Percentiles rank a stretch among this genome's conserved stretches.
Conservation (phyloP, 92 coral and sea anemone species). For the Galaxea fascicularis region DNA sequence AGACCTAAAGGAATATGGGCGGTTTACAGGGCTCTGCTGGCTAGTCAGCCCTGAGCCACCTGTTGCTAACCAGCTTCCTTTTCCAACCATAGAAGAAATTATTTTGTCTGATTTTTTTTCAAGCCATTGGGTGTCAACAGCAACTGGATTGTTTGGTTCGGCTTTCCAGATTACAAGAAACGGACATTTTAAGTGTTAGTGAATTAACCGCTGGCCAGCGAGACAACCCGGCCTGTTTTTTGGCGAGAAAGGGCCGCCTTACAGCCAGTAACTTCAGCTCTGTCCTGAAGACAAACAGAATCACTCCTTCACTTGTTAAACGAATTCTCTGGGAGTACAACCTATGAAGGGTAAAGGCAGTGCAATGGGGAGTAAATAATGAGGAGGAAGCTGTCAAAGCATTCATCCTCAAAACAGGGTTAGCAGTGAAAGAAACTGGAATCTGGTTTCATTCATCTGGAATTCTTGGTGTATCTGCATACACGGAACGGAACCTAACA, state of each 20-base stretch:
- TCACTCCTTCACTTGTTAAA: constrained; percentile 37
- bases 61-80: neutral
- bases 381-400: constrained; percentile 49
- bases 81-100: constrained; percentile 1
- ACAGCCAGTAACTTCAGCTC: constrained; percentile 53
- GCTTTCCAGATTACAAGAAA: constrained; percentile 1
- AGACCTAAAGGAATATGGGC: neutral
- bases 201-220: constrained; percentile 5
- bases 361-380: constrained; percentile 40
- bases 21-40: constrained; percentile 12
- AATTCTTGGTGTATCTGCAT: constrained; percentile 26
- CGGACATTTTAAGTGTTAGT: neutral
- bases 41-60: constrained; percentile 7
- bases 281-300: constrained; percentile 38
- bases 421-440: constrained; percentile 29
- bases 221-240: constrained; percentile 33
- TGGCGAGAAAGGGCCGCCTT: constrained; percentile 30
- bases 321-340: constrained; percentile 34
- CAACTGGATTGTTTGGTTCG: constrained; percentile 25
- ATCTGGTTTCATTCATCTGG: constrained; percentile 42
- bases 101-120: neutral
- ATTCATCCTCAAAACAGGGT: constrained; percentile 13
- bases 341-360: constrained; percentile 37
- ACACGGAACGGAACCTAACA: constrained; percentile 10
- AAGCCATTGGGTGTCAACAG: constrained; percentile 3